These are phyloP conservation scores for Lasioglossum vierecki DNA, from an alignment of 2,888 invertebrate species.

Conservation along the genomic window DNA sequence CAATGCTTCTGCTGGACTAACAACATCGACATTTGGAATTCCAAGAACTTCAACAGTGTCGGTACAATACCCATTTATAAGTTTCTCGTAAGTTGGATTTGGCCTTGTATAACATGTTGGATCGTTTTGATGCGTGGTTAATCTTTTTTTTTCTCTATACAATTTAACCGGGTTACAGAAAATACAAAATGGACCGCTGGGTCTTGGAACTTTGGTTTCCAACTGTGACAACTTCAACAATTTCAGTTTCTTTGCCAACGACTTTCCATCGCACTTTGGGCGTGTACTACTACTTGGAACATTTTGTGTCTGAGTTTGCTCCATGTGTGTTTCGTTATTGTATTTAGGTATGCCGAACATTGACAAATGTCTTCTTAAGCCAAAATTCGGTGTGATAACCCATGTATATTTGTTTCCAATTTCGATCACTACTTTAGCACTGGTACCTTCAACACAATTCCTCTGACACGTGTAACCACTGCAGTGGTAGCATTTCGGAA, in stretches of 20 bases:
- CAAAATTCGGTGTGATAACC: constrained; percentile 82
- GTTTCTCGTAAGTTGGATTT: constrained; percentile 81
- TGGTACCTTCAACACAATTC: constrained; percentile 81
- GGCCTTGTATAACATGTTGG: constrained; percentile 77
- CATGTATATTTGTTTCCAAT: constrained; percentile 84
- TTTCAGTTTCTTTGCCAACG: constrained; percentile 78
- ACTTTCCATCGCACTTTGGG: constrained; percentile 78
- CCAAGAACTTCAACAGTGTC: constrained; percentile 81
- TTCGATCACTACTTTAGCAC: constrained; percentile 82
- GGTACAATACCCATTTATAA: constrained; percentile 82
- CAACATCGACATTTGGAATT: constrained; percentile 83
- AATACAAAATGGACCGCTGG: constrained; percentile 82
- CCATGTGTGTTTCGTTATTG: constrained; percentile 75
- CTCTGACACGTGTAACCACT: constrained; percentile 82
- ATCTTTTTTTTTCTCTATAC: constrained; percentile 80
- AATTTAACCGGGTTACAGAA: constrained; percentile 82
- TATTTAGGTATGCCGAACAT: constrained; percentile 82
- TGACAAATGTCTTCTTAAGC: constrained; percentile 80
- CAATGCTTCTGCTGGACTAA: constrained; percentile 82
- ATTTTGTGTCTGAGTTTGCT: constrained; percentile 73
- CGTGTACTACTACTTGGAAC: constrained; percentile 73
- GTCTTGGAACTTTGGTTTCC: constrained; percentile 73
- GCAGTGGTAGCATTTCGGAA: constrained; percentile 82
- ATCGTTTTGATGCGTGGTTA: constrained; percentile 77
- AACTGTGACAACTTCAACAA: constrained; percentile 78